Evolutionary conservation across 2,888 invertebrate species (phyloP).

Genomic region (Calameuta idolon): DNA sequence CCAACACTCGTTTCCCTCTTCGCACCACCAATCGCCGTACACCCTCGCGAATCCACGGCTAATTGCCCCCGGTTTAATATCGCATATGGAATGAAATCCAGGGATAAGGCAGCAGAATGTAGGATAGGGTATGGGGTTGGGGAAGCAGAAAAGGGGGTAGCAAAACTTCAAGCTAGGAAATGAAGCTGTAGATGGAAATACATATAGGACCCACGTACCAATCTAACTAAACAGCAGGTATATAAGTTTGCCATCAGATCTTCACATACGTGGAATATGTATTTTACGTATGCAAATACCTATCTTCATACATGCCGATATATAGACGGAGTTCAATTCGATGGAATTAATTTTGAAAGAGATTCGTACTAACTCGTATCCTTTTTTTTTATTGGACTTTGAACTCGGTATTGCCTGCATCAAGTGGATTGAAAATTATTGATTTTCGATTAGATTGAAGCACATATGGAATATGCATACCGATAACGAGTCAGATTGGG

Average conservation of each 20-base stretch:
- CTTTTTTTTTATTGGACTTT: background rate
- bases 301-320: background rate
- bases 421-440: background rate
- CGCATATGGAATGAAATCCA: conserved; percentile 53
- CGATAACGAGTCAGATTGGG: background rate
- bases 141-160: background rate
- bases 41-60: conserved; percentile 33
- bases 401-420: background rate
- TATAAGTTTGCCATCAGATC: background rate
- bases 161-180: background rate
- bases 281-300: background rate
- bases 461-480: background rate
- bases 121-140: background rate
- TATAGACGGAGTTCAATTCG: background rate
- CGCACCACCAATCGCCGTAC: conserved; percentile 32
- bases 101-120: conserved; percentile 4
- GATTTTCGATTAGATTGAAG: background rate
- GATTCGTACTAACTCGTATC: background rate
- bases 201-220: background rate
- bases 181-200: background rate
- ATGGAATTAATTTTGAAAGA: background rate
- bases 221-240: background rate
- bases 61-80: conserved; percentile 62
- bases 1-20: conserved; percentile 31
- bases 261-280: background rate